Evolutionary conservation across 2,888 invertebrate species (phyloP).

Genomic region (Oasisia sp.): DNA sequence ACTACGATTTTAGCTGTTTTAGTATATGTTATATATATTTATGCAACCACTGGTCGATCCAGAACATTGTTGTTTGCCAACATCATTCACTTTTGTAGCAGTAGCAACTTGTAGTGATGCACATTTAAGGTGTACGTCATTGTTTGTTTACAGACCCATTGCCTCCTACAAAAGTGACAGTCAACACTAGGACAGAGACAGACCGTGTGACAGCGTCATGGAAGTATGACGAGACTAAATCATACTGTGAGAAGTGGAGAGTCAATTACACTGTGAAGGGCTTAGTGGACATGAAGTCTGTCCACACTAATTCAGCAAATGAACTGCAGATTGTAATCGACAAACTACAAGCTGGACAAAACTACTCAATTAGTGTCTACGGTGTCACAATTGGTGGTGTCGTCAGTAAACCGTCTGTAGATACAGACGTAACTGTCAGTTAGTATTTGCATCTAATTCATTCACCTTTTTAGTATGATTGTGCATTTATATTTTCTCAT

Average conservation of each 20-base stretch:
- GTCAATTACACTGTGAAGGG: background rate
- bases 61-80: no score
- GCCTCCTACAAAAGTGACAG: no score
- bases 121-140: no score
- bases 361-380: background rate
- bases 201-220: background rate
- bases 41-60: no score
- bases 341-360: background rate
- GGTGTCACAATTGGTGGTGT: background rate
- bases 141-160: no score
- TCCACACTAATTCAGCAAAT: background rate
- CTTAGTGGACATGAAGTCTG: no score
- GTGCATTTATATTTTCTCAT: background rate
- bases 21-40: no score
- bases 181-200: no score
- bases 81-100: no score
- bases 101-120: no score
- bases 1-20: no score
- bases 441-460: background rate
- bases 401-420: background rate
- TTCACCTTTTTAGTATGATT: background rate
- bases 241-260: background rate
- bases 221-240: background rate
- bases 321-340: background rate
- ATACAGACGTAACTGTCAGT: background rate